Conservation (phyloP, 2,888 invertebrate species). For the Nematopogon swammerdamellus region DNA sequence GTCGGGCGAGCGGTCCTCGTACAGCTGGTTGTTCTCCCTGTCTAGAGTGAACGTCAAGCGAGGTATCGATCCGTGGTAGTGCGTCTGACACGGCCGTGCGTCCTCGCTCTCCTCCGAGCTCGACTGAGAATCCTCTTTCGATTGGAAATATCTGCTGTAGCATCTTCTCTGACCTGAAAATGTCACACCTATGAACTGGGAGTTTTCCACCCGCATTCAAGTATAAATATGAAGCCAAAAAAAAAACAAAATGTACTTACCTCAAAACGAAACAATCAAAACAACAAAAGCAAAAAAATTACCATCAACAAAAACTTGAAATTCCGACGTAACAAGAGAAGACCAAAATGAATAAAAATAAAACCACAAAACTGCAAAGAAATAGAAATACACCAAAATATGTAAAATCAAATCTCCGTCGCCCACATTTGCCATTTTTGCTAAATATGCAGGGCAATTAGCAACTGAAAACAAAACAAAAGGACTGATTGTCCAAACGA, state of each 20-base stretch:
- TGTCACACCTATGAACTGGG: neutral
- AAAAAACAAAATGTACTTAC: neutral
- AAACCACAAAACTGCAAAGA: neutral
- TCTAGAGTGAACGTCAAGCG: conserved; percentile 41
- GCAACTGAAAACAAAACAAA: too few species aligned
- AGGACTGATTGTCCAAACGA: too few species aligned
- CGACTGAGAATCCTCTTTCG: conserved; percentile 18
- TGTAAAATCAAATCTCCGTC: too few species aligned
- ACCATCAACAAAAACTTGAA: too few species aligned
- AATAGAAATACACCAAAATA: neutral
- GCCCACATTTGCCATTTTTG: too few species aligned
- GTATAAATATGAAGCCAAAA: neutral
- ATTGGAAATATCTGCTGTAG: neutral
- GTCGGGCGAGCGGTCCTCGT: conserved; percentile 37
- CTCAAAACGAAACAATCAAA: neutral
- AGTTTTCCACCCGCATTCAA: neutral
- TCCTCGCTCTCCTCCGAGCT: conserved; percentile 42
- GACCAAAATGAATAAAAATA: neutral
- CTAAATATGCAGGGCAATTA: too few species aligned
- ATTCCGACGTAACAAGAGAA: neutral
- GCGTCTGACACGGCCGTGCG: conserved; percentile 18
- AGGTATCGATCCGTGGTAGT: conserved; percentile 42
- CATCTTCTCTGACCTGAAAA: conserved; percentile 3
- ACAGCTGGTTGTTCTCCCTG: conserved; percentile 34
- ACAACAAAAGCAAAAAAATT: neutral